Conservation (phyloP, 1,140 invertebrate genomes). For the Trigoniulus corallinus region DNA sequence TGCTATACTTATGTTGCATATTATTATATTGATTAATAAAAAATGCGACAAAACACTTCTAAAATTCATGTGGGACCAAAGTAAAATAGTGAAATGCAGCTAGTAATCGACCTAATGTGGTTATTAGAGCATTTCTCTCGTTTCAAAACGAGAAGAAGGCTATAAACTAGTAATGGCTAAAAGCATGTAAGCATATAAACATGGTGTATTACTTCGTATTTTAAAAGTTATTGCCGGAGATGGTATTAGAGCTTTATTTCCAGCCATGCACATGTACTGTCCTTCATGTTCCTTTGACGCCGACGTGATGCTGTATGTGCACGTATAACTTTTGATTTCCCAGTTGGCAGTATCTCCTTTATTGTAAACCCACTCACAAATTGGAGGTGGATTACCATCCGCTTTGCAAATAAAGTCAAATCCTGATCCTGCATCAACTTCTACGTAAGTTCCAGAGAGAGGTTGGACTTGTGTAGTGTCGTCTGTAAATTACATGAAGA, state of each 20-base stretch:
- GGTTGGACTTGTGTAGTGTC: background rate
- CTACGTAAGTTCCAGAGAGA: background rate
- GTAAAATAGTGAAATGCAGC: too few relatives aligned
- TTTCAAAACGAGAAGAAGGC: too few relatives aligned
- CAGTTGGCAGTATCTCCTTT: background rate
- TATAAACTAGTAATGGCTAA: too few relatives aligned
- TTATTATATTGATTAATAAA: too few relatives aligned
- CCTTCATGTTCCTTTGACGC: background rate
- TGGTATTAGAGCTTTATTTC: background rate
- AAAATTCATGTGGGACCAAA: too few relatives aligned
- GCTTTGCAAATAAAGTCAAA: background rate
- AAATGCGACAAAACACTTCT: too few relatives aligned
- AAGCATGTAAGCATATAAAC: too few relatives aligned
- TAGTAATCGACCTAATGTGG: too few relatives aligned
- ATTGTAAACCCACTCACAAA: background rate
- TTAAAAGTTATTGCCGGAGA: background rate
- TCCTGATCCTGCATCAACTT: background rate
- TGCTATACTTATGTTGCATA: too few relatives aligned
- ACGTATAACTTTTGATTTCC: background rate
- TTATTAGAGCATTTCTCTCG: too few relatives aligned
- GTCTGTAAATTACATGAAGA: too few relatives aligned
- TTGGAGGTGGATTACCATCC: background rate
- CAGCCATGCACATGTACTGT: background rate
- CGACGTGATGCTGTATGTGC: background rate
- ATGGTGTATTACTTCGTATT: background rate